Percentiles rank a stretch among this genome's conserved stretches.
phyloP scores from a whole-genome alignment of 64 coral and sea anemone genomes.

The Acropora yongei region DNA sequence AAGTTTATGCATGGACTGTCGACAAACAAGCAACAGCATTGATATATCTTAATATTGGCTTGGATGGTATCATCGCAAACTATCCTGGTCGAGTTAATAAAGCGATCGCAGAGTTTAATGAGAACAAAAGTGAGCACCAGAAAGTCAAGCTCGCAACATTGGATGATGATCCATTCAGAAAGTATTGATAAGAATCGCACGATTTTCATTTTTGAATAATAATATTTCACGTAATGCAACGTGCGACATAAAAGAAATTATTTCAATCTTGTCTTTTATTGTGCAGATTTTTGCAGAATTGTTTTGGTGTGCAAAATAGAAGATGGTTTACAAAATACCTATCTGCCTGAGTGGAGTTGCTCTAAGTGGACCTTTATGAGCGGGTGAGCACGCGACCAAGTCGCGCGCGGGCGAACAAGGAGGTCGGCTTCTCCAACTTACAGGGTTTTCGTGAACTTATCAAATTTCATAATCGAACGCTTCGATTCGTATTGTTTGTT shows the following conservation, averaged over 20 bases:
- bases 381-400: conserved; percentile 8
- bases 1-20: conserved; percentile 50
- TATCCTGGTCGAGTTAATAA: conserved; percentile 16
- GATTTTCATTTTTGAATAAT: conserved; percentile 36
- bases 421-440: background rate
- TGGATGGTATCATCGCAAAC: conserved; percentile 53
- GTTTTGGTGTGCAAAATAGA: conserved; percentile 17
- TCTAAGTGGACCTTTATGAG: conserved; percentile 14
- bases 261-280: conserved; percentile 18
- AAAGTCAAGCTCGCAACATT: conserved; percentile 47
- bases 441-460: conserved; percentile 11
- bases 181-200: conserved; percentile 27
- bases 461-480: conserved; percentile 11
- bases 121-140: conserved; percentile 11
- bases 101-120: conserved; percentile 34
- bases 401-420: background rate
- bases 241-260: conserved; percentile 14
- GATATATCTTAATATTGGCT: conserved; percentile 28
- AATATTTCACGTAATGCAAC: conserved; percentile 17
- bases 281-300: conserved; percentile 17
- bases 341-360: background rate
- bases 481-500: conserved; percentile 11
- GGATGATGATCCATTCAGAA: conserved; percentile 44
- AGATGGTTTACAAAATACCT: conserved; percentile 17
- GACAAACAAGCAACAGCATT: conserved; percentile 39